Evolutionary conservation across 2,797 vertebrate genomes (phyloP).

Genomic region (Sebastes cheni): DNA sequence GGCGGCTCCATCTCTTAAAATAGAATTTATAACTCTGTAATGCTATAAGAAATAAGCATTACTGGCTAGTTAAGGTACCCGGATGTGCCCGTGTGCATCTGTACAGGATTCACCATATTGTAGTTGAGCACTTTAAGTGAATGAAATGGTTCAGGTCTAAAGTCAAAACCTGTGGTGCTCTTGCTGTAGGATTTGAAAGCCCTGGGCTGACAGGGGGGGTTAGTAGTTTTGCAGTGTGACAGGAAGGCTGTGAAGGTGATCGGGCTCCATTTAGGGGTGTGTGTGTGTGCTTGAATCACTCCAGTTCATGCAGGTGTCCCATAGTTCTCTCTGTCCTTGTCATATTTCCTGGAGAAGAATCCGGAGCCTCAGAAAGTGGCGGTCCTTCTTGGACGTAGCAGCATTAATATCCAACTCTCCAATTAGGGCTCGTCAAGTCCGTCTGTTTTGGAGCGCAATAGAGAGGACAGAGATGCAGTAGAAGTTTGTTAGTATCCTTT

Average conservation of each 20-base stretch:
- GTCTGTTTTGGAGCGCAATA: slow-evolving; percentile 32
- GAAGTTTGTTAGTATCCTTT: slow-evolving; percentile 10
- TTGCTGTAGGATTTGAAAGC: slow-evolving; percentile 26
- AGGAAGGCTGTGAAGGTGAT: slow-evolving; percentile 62
- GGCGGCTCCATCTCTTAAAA: slow-evolving; percentile 36
- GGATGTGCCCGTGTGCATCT: slow-evolving; percentile 26
- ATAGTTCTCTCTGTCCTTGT: slow-evolving; percentile 37
- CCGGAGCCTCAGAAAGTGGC: not conserved
- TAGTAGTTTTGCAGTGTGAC: slow-evolving; percentile 31
- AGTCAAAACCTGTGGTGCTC: slow-evolving; percentile 32
- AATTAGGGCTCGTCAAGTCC: slow-evolving; percentile 46
- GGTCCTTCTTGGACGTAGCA: slow-evolving; percentile 46
- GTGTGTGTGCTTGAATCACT: slow-evolving; percentile 35
- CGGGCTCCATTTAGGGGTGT: slow-evolving; percentile 9
- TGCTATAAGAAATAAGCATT: slow-evolving; percentile 32
- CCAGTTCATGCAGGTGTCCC: slow-evolving; percentile 14
- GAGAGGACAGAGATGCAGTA: slow-evolving; percentile 1
- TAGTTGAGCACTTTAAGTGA: slow-evolving; percentile 27
- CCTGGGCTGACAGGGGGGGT: slow-evolving; percentile 20
- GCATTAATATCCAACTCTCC: slow-evolving; percentile 55
- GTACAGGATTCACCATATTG: slow-evolving; percentile 43
- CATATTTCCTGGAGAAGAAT: slow-evolving; percentile 46
- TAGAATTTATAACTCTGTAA: slow-evolving; percentile 33
- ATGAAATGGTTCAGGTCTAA: slow-evolving; percentile 10
- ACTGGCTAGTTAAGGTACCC: slow-evolving; percentile 45